Conservation (phyloP, 2,888 invertebrate genomes). For the Harpalus rufipes region DNA sequence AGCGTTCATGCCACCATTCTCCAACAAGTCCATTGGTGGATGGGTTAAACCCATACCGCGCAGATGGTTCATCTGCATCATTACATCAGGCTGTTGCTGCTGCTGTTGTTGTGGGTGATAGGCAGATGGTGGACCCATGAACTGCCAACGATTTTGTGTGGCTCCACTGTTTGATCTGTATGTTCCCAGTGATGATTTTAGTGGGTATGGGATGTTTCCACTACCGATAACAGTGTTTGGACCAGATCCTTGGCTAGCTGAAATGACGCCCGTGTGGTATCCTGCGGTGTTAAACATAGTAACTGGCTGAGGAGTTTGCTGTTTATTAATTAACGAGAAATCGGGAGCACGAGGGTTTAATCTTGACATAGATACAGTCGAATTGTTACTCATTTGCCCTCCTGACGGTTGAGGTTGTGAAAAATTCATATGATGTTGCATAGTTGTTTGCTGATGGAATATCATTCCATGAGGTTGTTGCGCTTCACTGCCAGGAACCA, state of each 20-base stretch:
- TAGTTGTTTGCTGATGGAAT: slow-evolving; percentile 72
- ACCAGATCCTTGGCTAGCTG: slow-evolving; percentile 58
- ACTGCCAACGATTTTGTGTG: slow-evolving; percentile 72
- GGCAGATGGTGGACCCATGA: slow-evolving; percentile 70
- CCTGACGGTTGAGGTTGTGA: slow-evolving; percentile 73
- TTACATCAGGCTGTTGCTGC: slow-evolving; percentile 73
- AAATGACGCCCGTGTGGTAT: slow-evolving; percentile 71
- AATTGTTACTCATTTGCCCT: slow-evolving; percentile 71
- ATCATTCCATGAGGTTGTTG: slow-evolving; percentile 72
- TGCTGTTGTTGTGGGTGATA: slow-evolving; percentile 71
- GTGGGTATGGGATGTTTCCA: slow-evolving; percentile 61
- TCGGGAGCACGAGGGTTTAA: slow-evolving; percentile 91
- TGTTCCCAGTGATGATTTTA: slow-evolving; percentile 64
- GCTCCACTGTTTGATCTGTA: slow-evolving; percentile 68
- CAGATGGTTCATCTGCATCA: slow-evolving; percentile 69
- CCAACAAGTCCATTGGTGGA: slow-evolving; percentile 72
- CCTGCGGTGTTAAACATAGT: slow-evolving; percentile 68
- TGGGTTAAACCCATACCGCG: slow-evolving; percentile 65
- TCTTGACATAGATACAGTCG: slow-evolving; percentile 82
- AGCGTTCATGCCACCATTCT: slow-evolving; percentile 77
- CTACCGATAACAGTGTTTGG: slow-evolving; percentile 65
- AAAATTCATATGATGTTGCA: slow-evolving; percentile 73
- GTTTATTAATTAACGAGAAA: slow-evolving; percentile 79
- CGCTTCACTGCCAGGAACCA: slow-evolving; percentile 75
- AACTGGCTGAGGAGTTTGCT: slow-evolving; percentile 70